These are phyloP conservation scores for Serrognathus titanus DNA, from an alignment of 2,888 invertebrate species.

Conservation along the genomic window DNA sequence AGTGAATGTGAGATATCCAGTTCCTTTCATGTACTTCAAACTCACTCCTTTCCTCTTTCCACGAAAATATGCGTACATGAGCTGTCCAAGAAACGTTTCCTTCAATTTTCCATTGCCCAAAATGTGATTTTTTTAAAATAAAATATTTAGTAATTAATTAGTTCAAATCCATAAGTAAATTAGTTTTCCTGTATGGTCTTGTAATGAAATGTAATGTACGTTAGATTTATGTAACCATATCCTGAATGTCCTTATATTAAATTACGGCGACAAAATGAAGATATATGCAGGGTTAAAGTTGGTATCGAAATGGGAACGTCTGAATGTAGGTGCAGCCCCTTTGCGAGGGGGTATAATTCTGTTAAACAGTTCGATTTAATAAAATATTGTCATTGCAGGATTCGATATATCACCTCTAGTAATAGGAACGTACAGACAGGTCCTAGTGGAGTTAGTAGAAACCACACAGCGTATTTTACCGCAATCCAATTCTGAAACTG, in stretches of 20 bases:
- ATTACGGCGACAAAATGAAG: conserved; percentile 13
- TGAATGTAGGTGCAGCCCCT: conserved; percentile 10
- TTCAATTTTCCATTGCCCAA: too few relatives aligned
- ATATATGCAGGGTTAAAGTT: conserved; percentile 9
- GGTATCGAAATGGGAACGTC: conserved; percentile 3
- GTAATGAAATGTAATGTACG: neutral
- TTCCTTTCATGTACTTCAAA: too few relatives aligned
- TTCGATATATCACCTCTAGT: conserved; percentile 47
- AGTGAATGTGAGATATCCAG: too few relatives aligned
- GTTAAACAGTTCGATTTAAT: conserved; percentile 28
- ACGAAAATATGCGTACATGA: too few relatives aligned
- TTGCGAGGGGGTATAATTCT: conserved; percentile 21
- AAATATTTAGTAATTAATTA: too few relatives aligned
- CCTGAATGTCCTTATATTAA: conserved; percentile 8
- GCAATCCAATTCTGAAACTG: conserved; percentile 49
- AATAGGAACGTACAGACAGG: conserved; percentile 46
- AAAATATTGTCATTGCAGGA: conserved; percentile 35
- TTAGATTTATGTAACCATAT: neutral
- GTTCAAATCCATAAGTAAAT: too few relatives aligned
- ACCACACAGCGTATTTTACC: conserved; percentile 48
- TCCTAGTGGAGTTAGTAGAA: conserved; percentile 46
- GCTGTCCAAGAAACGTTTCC: too few relatives aligned
- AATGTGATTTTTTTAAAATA: too few relatives aligned
- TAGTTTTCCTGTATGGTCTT: too few relatives aligned
- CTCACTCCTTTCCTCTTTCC: too few relatives aligned